These are phyloP conservation scores for Branchinecta sandiegonensis DNA, from an alignment of 2,888 invertebrate species.

Conservation along the genomic window DNA sequence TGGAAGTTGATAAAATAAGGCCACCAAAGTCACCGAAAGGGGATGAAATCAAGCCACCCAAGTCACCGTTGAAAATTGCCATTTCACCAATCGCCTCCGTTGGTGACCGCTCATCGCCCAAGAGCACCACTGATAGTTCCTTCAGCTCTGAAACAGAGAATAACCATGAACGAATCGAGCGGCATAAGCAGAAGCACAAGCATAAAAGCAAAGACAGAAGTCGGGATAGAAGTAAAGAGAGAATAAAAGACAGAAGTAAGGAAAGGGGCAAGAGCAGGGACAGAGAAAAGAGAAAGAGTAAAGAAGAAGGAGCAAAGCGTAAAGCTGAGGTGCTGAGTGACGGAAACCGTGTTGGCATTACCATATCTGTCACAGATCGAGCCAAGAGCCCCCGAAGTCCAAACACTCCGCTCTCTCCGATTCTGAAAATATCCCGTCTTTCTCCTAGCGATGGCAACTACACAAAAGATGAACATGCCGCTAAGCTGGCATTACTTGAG, in stretches of 20 bases:
- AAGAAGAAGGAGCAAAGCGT: conserved; percentile 46
- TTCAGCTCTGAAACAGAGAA: conserved; percentile 16
- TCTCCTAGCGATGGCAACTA: conserved; percentile 30
- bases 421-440: conserved; percentile 29
- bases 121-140: conserved; percentile 2
- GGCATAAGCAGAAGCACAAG: conserved; percentile 19
- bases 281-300: conserved; percentile 30
- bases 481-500: conserved; percentile 20
- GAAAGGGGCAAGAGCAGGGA: conserved; percentile 12
- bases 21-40: too few relatives aligned
- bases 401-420: conserved; percentile 20
- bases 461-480: conserved; percentile 22
- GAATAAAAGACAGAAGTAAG: conserved; percentile 4
- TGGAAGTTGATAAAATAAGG: too few relatives aligned
- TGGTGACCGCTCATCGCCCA: background rate
- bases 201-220: conserved; percentile 18
- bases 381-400: conserved; percentile 22
- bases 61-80: background rate
- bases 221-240: conserved; percentile 21
- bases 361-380: conserved; percentile 22
- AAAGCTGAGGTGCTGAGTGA: conserved; percentile 55
- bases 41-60: too few relatives aligned
- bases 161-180: conserved; percentile 14
- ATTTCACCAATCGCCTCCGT: background rate
- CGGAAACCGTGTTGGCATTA: conserved; percentile 23